Evolutionary conservation across 2,888 invertebrate genomes (phyloP).

Genomic region (Epirrhoe tristata): DNA sequence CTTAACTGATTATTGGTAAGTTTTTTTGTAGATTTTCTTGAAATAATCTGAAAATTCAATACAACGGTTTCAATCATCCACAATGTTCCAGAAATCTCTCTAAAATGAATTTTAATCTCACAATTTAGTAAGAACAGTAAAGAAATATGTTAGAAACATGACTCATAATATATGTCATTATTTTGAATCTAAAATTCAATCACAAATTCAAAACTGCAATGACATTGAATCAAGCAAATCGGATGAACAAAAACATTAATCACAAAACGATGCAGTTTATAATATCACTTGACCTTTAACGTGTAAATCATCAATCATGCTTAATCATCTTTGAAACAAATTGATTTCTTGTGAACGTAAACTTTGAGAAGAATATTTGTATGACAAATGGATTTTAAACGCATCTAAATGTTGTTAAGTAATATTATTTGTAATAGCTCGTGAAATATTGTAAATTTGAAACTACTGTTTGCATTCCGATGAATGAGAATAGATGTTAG

Average conservation of each 20-base stretch:
- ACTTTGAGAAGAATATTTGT: conserved; percentile 34
- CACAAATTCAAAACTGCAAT: conserved; percentile 32
- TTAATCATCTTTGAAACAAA: conserved; percentile 39
- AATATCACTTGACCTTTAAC: conserved; percentile 38
- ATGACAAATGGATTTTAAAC: conserved; percentile 35
- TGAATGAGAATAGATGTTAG: conserved; percentile 4
- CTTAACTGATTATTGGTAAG: too few relatives aligned
- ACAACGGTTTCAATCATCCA: too few relatives aligned
- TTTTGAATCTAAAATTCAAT: conserved; percentile 9
- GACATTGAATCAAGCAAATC: conserved; percentile 32
- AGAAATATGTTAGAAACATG: not conserved
- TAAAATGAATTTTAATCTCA: too few relatives aligned
- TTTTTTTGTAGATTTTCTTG: too few relatives aligned
- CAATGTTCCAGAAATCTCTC: too few relatives aligned
- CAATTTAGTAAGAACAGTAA: too few relatives aligned
- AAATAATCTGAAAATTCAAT: too few relatives aligned
- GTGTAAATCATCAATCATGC: conserved; percentile 40
- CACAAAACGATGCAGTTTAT: conserved; percentile 39
- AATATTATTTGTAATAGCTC: conserved; percentile 1
- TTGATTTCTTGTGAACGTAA: conserved; percentile 40
- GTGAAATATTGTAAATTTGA: conserved; percentile 23
- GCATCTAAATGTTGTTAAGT: conserved; percentile 21
- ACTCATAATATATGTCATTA: not conserved
- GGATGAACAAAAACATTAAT: conserved; percentile 37
- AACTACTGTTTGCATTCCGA: conserved; percentile 33